phyloP scores from a whole-genome alignment of 2,797 vertebrate genomes.

The Perodicticus potto region DNA sequence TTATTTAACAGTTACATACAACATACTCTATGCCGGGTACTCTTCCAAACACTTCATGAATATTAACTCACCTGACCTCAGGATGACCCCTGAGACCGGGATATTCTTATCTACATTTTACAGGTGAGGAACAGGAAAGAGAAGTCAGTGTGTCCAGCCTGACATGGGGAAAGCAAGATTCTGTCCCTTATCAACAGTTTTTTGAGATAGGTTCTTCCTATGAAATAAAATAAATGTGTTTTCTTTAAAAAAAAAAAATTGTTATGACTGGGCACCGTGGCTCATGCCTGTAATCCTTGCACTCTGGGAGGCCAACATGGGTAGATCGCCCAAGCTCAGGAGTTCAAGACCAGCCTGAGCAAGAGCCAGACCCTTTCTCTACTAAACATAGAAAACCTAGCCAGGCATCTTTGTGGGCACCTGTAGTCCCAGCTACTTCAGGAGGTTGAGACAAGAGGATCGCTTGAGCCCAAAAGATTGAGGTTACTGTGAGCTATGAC shows the following conservation, averaged over 20 bases:
- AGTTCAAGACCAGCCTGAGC: no score
- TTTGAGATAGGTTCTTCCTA: not conserved
- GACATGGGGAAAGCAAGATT: not conserved
- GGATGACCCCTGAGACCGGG: not conserved
- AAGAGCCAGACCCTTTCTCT: no score
- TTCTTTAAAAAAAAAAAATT: not conserved
- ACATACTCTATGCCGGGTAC: not conserved
- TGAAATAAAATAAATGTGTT: not conserved
- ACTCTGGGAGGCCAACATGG: no score
- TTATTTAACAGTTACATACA: conserved; percentile 28
- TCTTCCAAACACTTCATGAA: not conserved
- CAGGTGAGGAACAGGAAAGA: not conserved
- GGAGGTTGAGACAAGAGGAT: no score
- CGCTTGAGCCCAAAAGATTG: no score
- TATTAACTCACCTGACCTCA: not conserved
- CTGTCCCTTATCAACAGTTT: not conserved
- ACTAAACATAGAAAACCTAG: no score
- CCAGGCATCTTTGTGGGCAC: no score
- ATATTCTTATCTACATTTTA: not conserved
- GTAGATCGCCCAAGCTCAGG: no score
- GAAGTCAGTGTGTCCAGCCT: not conserved
- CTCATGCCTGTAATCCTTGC: no score
- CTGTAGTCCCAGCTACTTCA: no score
- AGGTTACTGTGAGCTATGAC: no score
- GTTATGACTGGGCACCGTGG: no score